phyloP scores from a whole-genome alignment of 2,113 vertebrate genomes.

The Grammomys dolichurus region DNA sequence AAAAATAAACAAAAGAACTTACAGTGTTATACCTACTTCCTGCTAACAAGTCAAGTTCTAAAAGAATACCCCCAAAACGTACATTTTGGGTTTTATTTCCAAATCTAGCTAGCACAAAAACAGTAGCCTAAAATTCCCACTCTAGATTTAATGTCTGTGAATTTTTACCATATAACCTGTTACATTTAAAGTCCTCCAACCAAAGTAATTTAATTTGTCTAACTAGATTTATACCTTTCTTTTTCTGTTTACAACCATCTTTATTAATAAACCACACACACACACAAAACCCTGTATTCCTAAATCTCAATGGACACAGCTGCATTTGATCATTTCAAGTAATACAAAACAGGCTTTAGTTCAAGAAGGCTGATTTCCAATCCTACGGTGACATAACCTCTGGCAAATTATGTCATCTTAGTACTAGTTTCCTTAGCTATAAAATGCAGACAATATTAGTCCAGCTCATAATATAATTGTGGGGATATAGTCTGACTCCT shows the following conservation, averaged over 20 bases:
- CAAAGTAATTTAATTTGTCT: constrained; percentile 25
- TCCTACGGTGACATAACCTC: background rate
- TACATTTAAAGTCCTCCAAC: constrained; percentile 19
- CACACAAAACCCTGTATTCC: background rate
- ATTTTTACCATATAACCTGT: constrained; percentile 9
- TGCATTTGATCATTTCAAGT: constrained; percentile 18
- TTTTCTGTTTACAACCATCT: constrained; percentile 25
- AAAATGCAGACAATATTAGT: constrained; percentile 21
- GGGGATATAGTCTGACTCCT: background rate
- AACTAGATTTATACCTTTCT: background rate
- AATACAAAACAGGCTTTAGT: constrained; percentile 21
- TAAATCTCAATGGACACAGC: constrained; percentile 40
- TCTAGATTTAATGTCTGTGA: constrained; percentile 37
- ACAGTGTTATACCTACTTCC: constrained; percentile 12
- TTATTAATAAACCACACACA: constrained; percentile 16
- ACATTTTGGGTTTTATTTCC: constrained; percentile 11
- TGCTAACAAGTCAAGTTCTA: constrained; percentile 14
- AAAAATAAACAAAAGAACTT: background rate
- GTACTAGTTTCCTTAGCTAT: background rate
- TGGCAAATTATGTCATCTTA: constrained; percentile 34
- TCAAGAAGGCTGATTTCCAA: constrained; percentile 46
- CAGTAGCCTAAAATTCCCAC: background rate
- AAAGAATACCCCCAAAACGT: background rate
- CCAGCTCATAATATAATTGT: constrained; percentile 3
- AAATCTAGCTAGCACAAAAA: background rate